Evolutionary conservation across 2,113 vertebrate genomes (phyloP), one percentile per base, ranked within the genome.

Genomic region (Solenodon paradoxus): DNA sequence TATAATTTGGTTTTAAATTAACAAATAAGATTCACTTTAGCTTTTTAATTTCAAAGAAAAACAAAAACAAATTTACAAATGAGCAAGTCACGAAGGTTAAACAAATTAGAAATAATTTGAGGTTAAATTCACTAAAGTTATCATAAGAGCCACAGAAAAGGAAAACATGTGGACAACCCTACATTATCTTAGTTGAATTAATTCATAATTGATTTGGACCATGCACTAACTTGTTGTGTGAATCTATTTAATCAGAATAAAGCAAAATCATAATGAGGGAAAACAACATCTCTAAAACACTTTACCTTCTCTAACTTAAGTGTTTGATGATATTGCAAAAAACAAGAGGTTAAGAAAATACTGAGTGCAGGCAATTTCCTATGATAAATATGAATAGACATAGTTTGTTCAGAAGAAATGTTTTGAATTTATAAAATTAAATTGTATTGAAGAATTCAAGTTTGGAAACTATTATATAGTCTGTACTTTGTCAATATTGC

Each of bases 1-100:
- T 64, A 12, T 57, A 72, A 51, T 77, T 86, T 87, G 1, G 1
- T 91, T 93, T 32, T 61, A 79, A 86, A 91, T 47, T 88, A 55
- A 59, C 0, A 84, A 35, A 22, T 1, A 79, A 75, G 15, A 71
- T 28, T 75, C 30, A 28, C 2, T 40, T 72, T n/a, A n/a, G n/a
- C n/a, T n/a, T 68, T 82, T 51, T 17, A 57, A 42, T 9, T 81
- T 49, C 17, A 72, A 78, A 59, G 49, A 42, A 59, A 95, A 88
- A 26, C 12, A 69, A 63, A n/a, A 32, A 9, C 0, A 26, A 32
- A 63, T 84, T 71, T 71, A 38, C 61, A 88, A 88, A 8, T 10
- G 30, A 94, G 42, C 1, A 24, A 47, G 3, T 38, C 32, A 61
- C 40, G 26, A 53, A 63, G 8, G 2, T 64, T 61, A 9, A 83